These are phyloP conservation scores for Drosophila lini DNA, from an alignment of 1,140 invertebrate species.

Conservation along the genomic window DNA sequence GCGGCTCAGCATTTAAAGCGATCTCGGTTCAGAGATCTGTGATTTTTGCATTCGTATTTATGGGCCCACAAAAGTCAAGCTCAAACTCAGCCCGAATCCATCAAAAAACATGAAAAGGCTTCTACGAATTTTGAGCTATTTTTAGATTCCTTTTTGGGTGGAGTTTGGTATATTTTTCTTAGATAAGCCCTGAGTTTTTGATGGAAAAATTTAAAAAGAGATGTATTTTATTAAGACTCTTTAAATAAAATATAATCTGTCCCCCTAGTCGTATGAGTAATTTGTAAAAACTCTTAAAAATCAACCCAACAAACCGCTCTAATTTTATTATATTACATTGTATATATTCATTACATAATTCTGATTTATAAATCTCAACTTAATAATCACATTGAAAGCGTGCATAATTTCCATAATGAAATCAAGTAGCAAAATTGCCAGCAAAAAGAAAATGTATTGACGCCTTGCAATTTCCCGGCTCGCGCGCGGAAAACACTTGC, in stretches of 20 bases:
- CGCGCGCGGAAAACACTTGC: conserved; percentile 32
- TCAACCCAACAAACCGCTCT: not conserved
- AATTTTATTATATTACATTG: not conserved
- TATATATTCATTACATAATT: not conserved
- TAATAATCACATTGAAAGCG: conserved; percentile 31
- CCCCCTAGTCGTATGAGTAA: conserved; percentile 13
- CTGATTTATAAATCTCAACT: not conserved
- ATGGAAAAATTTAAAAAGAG: no score
- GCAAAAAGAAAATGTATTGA: conserved; percentile 2
- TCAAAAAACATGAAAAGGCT: conserved; percentile 42
- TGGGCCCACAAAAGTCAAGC: conserved; percentile 41
- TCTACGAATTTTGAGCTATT: conserved; percentile 22
- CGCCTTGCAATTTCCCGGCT: conserved; percentile 29
- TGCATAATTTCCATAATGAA: conserved; percentile 43
- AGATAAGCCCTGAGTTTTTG: not conserved
- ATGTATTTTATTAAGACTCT: no score
- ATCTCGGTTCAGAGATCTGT: conserved; percentile 3
- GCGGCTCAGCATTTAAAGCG: conserved; percentile 47
- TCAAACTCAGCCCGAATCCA: conserved; percentile 19
- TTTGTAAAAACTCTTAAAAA: not conserved
- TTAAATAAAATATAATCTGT: not conserved
- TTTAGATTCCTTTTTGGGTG: not conserved
- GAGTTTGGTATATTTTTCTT: not conserved
- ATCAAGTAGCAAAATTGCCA: conserved; percentile 26
- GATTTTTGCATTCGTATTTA: conserved; percentile 40